Evolutionary conservation across 2,888 invertebrate species (phyloP), one percentile per base, ranked within the genome.

Genomic region (Phengaris alcon): DNA sequence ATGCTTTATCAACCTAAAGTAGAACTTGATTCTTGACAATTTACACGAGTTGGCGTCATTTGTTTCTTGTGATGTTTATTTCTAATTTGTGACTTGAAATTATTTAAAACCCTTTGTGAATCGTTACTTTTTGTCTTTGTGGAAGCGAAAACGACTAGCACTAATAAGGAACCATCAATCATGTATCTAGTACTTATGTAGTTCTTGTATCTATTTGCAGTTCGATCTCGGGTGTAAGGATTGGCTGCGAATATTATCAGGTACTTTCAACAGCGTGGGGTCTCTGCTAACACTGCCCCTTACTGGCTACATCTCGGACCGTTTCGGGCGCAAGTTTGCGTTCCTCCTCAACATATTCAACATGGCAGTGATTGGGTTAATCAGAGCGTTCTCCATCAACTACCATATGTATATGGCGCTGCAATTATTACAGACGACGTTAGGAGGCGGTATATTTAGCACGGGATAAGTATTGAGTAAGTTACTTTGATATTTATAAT

Each of bases 191-290:
- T n/a, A 13, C 4, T 48, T 48, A 48, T 48, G 48, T 48, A 48
- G 7, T 6, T 48, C 48, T 48, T 3, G 48, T 69, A 13, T n/a
- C 1, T 9, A 69, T 48, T 89, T 90, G 22, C 83, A 96, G 96
- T 96, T 95, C 82, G 90, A 94, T 79, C 86, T 96, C 6, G 95
- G 95, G 12, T 96, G 96, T 80, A 93, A 95, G 75, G 93, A 95
- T 78, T 97, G 96, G 96, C 94, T 95, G 81, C 89, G 96, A 73
- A 94, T 96, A 0, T 83, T 97, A 77, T 95, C 96, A 6, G 97
- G 97, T 2, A 96, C 96, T 4, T 88, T 96, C 1, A 95, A 94
- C 85, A 96, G 95, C 81, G 87, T 95, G 59, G 96, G 96, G 0
- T 95, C 95, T 74, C 94, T 96, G 77, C 87, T 96, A 75, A 96